phyloP scores from a whole-genome alignment of 1,140 invertebrate genomes.

The Trypoxylus dichotomus region DNA sequence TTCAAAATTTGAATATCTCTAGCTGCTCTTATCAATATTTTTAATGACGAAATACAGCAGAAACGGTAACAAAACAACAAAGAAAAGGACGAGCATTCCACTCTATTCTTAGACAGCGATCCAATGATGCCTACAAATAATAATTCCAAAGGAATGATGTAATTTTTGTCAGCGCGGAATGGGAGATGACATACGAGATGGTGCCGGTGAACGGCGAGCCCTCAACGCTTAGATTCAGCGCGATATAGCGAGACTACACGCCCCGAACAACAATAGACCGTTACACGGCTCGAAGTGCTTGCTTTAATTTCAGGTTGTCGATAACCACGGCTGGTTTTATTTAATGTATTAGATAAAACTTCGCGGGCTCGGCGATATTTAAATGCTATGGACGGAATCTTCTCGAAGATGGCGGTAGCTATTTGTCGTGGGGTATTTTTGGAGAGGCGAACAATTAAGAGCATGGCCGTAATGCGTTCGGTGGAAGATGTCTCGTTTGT shows the following conservation, averaged over 20 bases:
- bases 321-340: neutral
- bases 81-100: too few relatives aligned
- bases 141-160: neutral
- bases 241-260: neutral
- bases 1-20: too few relatives aligned
- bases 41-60: too few relatives aligned
- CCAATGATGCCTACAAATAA: neutral
- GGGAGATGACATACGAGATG: neutral
- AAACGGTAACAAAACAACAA: too few relatives aligned
- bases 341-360: neutral
- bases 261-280: constrained; percentile 1
- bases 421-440: neutral
- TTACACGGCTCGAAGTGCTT: neutral
- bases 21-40: too few relatives aligned
- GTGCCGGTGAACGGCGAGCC: neutral
- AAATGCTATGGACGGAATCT: neutral
- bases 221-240: neutral
- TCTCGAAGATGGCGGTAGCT: neutral
- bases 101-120: neutral
- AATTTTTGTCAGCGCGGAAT: neutral
- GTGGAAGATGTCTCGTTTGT: neutral
- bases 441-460: neutral
- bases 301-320: neutral
- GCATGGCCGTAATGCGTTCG: neutral
- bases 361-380: neutral